Percentiles rank a stretch among this genome's conserved stretches.
These are phyloP conservation scores for Sarcophaga bullata DNA, from an alignment of 1,140 invertebrate genomes.

Conservation along the genomic window DNA sequence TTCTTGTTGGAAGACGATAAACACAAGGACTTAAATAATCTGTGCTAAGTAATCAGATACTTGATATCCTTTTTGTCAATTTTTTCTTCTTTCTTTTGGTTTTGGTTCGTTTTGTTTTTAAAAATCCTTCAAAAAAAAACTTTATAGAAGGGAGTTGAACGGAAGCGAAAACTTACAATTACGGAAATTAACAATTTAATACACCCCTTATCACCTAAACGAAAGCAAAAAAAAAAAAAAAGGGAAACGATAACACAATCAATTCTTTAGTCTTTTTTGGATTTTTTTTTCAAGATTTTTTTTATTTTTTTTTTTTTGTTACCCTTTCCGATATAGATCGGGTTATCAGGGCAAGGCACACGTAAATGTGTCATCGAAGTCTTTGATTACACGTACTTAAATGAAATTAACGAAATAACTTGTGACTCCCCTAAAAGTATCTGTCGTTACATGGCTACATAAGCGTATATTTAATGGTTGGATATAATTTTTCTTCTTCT, in stretches of 20 bases:
- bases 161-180: constrained; percentile 48
- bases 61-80: constrained; percentile 41
- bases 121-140: background rate
- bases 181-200: constrained; percentile 44
- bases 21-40: background rate
- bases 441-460: background rate
- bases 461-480: no score
- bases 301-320: no score
- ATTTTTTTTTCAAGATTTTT: no score
- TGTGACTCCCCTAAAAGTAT: constrained; percentile 7
- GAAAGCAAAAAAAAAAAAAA: no score
- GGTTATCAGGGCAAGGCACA: background rate
- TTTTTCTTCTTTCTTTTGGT: background rate
- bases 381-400: constrained; percentile 22
- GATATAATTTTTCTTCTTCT: no score
- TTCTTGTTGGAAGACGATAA: background rate
- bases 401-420: background rate
- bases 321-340: no score
- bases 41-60: constrained; percentile 43
- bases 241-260: no score
- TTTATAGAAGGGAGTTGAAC: background rate
- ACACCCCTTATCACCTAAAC: constrained; percentile 11
- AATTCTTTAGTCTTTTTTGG: no score
- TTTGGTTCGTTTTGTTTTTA: no score
- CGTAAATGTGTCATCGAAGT: constrained; percentile 23